A percentile compares a stretch with the other conserved stretches of the same genome.
Conservation (phyloP, 2,888 invertebrate species). For the Sepiola atlantica region DNA sequence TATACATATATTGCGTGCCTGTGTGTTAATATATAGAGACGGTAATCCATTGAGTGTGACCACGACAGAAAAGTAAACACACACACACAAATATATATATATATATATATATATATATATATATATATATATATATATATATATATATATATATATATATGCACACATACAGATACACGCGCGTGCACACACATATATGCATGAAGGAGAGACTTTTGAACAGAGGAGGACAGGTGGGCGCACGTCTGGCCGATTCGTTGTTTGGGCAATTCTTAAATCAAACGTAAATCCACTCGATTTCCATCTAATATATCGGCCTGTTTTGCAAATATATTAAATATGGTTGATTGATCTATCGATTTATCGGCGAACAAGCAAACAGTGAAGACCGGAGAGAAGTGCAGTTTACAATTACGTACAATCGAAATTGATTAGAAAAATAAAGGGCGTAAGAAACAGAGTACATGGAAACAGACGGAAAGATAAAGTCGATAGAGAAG, state of each 20-base stretch:
- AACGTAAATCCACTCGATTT: background rate
- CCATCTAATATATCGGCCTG: background rate
- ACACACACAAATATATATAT: no score
- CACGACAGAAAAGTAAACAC: no score
- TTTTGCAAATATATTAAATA: background rate
- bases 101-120: no score
- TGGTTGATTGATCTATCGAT: background rate
- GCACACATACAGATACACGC: rapidly evolving
- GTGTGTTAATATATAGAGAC: no score
- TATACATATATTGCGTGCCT: no score
- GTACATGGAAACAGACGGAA: no score
- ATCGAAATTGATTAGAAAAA: background rate
- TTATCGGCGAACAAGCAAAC: background rate
- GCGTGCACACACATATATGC: background rate
- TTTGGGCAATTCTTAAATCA: background rate
- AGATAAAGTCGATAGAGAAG: no score
- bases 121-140: background rate
- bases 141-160: background rate
- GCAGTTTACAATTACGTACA: background rate
- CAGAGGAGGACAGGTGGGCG: background rate
- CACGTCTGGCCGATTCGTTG: background rate
- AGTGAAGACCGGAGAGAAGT: background rate
- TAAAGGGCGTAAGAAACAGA: no score
- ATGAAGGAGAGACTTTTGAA: background rate
- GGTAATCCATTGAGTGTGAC: no score